Evolutionary conservation across 1,140 invertebrate genomes (phyloP).

Genomic region (Palaemon carinicauda): DNA sequence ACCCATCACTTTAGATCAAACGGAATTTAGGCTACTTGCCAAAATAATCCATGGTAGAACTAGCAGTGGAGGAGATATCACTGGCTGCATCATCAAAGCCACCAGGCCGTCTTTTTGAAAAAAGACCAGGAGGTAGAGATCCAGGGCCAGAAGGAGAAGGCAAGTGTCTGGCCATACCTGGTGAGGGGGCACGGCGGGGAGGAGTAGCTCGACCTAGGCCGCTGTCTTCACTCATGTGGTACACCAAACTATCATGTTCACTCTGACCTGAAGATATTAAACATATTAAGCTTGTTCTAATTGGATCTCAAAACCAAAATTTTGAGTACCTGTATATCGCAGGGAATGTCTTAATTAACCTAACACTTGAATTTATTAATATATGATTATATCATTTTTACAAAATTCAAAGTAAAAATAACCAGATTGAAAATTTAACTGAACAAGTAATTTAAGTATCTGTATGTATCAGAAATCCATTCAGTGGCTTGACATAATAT

Average conservation of each 20-base stretch:
- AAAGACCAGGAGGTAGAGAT: conserved; percentile 80
- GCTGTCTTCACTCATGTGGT: conserved; percentile 62
- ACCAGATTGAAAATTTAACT: too few relatives aligned
- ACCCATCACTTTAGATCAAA: background rate
- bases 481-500: too few relatives aligned
- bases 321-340: too few relatives aligned
- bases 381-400: too few relatives aligned
- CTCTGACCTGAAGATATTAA: conserved; percentile 46
- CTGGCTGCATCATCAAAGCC: conserved; percentile 84
- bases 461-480: too few relatives aligned
- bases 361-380: background rate
- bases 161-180: conserved; percentile 58
- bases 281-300: background rate
- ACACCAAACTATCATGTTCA: conserved; percentile 58
- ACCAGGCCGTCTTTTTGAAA: conserved; percentile 81
- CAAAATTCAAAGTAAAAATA: too few relatives aligned
- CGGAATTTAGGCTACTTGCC: conserved; percentile 67
- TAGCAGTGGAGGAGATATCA: conserved; percentile 80
- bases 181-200: conserved; percentile 60
- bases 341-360: background rate
- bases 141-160: conserved; percentile 70
- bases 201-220: conserved; percentile 62
- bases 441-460: too few relatives aligned
- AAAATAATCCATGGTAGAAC: conserved; percentile 76
- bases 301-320: background rate